Evolutionary conservation across 2,113 vertebrate genomes (phyloP).

Genomic region (Corynorhinus townsendii): DNA sequence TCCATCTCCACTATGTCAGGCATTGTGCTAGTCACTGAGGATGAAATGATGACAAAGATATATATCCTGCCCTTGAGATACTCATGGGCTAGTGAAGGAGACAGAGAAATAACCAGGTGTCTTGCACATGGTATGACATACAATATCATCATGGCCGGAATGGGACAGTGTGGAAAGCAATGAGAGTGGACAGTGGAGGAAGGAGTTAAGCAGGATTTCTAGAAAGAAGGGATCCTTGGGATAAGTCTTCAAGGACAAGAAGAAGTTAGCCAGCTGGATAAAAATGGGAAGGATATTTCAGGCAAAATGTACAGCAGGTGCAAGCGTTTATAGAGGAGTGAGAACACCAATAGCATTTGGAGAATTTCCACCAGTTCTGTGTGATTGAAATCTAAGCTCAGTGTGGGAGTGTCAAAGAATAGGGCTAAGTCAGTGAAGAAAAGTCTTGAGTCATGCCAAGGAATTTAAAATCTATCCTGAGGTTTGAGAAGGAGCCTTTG

Average conservation of each 20-base stretch:
- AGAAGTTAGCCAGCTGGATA: neutral
- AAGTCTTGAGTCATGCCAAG: neutral
- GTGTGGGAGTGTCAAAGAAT: neutral
- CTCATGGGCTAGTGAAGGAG: neutral
- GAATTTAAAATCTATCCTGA: conserved; percentile 13
- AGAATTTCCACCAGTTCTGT: neutral
- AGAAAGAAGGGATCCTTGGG: neutral
- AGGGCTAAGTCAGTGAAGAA: neutral
- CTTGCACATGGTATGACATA: neutral
- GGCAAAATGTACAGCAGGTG: neutral
- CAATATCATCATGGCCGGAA: neutral
- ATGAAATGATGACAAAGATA: neutral
- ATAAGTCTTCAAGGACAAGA: neutral
- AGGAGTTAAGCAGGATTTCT: neutral
- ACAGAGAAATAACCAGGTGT: neutral
- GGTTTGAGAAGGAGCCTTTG: neutral
- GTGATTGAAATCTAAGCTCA: neutral
- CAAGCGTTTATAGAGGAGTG: neutral
- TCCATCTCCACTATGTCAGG: neutral
- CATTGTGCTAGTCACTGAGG: neutral
- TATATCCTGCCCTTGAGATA: neutral
- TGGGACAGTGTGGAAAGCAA: neutral
- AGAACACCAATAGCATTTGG: neutral
- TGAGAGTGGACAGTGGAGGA: neutral
- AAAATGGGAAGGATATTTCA: neutral